These are phyloP conservation scores for Dendrolimus pini DNA, from an alignment of 2,888 invertebrate genomes.

Conservation along the genomic window DNA sequence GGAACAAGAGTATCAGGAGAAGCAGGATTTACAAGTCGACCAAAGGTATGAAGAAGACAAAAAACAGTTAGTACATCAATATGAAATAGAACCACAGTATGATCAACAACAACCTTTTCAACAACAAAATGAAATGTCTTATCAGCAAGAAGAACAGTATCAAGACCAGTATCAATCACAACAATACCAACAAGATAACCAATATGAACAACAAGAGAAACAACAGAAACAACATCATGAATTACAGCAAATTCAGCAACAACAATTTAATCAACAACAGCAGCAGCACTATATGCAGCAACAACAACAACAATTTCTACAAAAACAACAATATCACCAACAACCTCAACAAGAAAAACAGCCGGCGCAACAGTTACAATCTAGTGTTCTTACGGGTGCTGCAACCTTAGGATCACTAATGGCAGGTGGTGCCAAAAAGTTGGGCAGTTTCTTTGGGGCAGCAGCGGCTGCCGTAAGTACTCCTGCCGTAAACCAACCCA, in stretches of 20 bases:
- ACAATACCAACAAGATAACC: constrained; percentile 26
- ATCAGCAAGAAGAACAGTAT: constrained; percentile 24
- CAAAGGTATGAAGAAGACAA: constrained; percentile 18
- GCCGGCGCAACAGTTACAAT: constrained; percentile 58
- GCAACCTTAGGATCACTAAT: constrained; percentile 68
- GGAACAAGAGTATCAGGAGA: constrained; percentile 26
- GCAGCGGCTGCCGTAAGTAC: constrained; percentile 64
- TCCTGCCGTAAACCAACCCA: constrained; percentile 41
- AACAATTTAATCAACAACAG: constrained; percentile 27
- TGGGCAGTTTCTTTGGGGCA: constrained; percentile 68
- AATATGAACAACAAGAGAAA: constrained; percentile 29
- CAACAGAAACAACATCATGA: constrained; percentile 27
- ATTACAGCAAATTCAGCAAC: constrained; percentile 24
- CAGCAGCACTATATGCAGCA: constrained; percentile 33
- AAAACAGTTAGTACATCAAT: constrained; percentile 21
- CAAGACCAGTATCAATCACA: constrained; percentile 34
- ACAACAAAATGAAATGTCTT: constrained; percentile 13
- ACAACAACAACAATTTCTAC: constrained; percentile 33
- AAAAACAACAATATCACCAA: constrained; percentile 40
- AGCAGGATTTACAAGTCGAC: constrained; percentile 29
- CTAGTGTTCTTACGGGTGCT: constrained; percentile 61
- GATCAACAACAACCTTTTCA: constrained; percentile 27
- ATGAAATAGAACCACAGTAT: constrained; percentile 29
- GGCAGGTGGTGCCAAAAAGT: constrained; percentile 69
- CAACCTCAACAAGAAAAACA: constrained; percentile 52